Evolutionary conservation across 2,113 vertebrate species (phyloP).

Genomic region (Corythoichthys haematopterus): DNA sequence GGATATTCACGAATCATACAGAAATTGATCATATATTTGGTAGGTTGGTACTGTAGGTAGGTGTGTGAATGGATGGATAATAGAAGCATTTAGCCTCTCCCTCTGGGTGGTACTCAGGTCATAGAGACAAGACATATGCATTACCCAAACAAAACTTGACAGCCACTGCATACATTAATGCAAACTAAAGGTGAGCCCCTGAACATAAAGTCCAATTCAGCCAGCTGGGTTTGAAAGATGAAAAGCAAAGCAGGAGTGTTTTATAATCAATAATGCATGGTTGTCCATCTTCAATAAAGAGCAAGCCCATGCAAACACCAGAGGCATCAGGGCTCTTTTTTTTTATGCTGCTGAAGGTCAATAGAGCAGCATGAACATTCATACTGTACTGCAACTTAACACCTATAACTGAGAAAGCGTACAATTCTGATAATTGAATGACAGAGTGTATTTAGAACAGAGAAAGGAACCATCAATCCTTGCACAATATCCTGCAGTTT

Average conservation of each 20-base stretch:
- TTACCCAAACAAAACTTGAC: conserved; percentile 25
- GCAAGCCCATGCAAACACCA: conserved; percentile 62
- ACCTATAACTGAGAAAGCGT: conserved; percentile 13
- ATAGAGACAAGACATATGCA: neutral
- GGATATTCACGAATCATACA: neutral
- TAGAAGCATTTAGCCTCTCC: conserved; percentile 44
- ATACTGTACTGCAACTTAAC: conserved; percentile 9
- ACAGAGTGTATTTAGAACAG: neutral
- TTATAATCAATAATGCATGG: conserved; percentile 72
- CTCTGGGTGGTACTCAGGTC: conserved; percentile 15
- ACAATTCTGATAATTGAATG: neutral
- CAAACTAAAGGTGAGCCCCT: conserved; percentile 25
- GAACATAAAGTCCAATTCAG: conserved; percentile 35
- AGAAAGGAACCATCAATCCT: neutral
- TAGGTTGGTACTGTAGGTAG: neutral
- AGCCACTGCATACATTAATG: conserved; percentile 17
- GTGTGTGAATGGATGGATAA: neutral
- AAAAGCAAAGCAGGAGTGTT: conserved; percentile 68
- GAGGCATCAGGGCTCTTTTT: conserved; percentile 65
- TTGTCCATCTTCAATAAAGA: conserved; percentile 65
- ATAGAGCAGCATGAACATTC: conserved; percentile 44
- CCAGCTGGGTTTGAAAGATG: conserved; percentile 49
- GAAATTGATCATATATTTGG: neutral
- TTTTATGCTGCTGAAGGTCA: conserved; percentile 68
- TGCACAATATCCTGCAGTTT: conserved; percentile 2